phyloP scores from a whole-genome alignment of 2,113 vertebrate species.

The Cyprinodon variegatus region DNA sequence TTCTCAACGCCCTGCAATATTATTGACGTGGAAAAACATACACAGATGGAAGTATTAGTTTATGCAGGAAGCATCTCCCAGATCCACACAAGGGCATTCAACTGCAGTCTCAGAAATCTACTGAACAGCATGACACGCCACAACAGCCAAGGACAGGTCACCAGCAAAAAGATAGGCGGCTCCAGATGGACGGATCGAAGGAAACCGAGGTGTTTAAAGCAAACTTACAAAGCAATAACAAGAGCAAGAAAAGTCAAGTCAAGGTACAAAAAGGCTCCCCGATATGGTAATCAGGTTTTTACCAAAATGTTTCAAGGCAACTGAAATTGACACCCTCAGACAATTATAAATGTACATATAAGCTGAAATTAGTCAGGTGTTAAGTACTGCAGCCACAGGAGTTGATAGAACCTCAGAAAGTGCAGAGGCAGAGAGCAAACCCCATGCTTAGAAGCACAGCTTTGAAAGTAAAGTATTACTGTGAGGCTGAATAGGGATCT shows the following conservation, averaged over 20 bases:
- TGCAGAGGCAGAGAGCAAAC: constrained; percentile 63
- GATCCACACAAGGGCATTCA: constrained; percentile 54
- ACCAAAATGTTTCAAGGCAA: constrained; percentile 27
- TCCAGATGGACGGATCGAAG: constrained; percentile 43
- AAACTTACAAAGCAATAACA: constrained; percentile 47
- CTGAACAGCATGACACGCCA: constrained; percentile 99
- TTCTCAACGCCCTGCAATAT: constrained; percentile 60
- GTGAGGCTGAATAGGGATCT: constrained; percentile 67
- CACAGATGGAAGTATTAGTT: constrained; percentile 65
- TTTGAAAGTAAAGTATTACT: constrained; percentile 57
- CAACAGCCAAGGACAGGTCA: constrained; percentile 79
- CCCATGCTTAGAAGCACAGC: constrained; percentile 61
- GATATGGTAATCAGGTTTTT: constrained; percentile 49
- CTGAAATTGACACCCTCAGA: constrained; percentile 48
- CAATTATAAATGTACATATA: constrained; percentile 49
- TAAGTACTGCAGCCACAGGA: constrained; percentile 66
- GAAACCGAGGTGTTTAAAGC: constrained; percentile 31
- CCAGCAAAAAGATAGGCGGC: constrained; percentile 47
- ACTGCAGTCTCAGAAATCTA: constrained; percentile 66
- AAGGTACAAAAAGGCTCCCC: constrained; percentile 65
- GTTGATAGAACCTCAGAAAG: constrained; percentile 41
- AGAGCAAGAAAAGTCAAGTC: constrained; percentile 53
- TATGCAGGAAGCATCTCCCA: constrained; percentile 50
- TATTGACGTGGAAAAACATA: constrained; percentile 54
- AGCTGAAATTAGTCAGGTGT: constrained; percentile 54